phyloP scores from a whole-genome alignment of 2,888 invertebrate genomes.

The Criorhina ranunculi region DNA sequence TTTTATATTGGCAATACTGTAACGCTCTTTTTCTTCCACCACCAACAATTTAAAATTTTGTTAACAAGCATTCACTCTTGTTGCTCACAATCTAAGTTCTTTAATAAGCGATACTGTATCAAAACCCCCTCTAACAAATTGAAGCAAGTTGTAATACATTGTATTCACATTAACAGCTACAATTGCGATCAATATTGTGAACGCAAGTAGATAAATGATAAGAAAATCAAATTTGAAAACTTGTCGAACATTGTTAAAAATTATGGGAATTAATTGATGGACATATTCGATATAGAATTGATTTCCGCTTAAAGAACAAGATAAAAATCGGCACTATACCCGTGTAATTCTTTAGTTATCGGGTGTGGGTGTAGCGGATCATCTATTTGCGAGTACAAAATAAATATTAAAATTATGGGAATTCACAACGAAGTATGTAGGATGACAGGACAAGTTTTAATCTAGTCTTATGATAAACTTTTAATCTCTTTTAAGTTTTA shows the following conservation, averaged over 20 bases:
- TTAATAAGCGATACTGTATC: slow-evolving; percentile 36
- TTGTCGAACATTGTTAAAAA: slow-evolving; percentile 39
- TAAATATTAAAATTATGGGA: not conserved
- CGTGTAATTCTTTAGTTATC: not conserved
- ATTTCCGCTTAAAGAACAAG: slow-evolving; percentile 27
- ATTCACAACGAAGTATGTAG: too few species aligned
- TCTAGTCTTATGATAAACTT: too few species aligned
- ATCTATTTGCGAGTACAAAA: not conserved
- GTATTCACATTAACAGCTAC: slow-evolving; percentile 64
- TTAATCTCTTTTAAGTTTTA: too few species aligned
- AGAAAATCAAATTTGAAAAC: slow-evolving; percentile 36
- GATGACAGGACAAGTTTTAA: too few species aligned
- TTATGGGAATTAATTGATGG: slow-evolving; percentile 30
- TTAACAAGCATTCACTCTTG: slow-evolving; percentile 13
- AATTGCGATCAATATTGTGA: slow-evolving; percentile 28
- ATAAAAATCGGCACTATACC: slow-evolving; percentile 2
- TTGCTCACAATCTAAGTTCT: slow-evolving; percentile 7
- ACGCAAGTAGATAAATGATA: slow-evolving; percentile 36
- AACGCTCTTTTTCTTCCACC: not conserved
- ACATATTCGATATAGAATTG: slow-evolving; percentile 19
- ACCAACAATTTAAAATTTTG: not conserved
- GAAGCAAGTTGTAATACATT: slow-evolving; percentile 43
- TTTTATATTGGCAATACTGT: slow-evolving; percentile 6
- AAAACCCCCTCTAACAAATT: slow-evolving; percentile 26
- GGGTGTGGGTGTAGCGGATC: not conserved